Evolutionary conservation across 2,888 invertebrate species (phyloP).

Genomic region (Stramonita haemastoma): DNA sequence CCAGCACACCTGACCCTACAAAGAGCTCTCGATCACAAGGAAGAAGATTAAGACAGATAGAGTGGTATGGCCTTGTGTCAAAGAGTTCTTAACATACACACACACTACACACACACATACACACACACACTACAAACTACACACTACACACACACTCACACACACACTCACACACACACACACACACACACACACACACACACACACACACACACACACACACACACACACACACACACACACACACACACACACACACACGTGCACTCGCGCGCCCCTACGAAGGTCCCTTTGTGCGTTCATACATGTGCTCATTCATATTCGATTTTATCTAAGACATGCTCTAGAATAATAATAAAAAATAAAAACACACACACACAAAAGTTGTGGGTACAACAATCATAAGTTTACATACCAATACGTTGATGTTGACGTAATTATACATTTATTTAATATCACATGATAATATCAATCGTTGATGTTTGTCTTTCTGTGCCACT

Average conservation of each 20-base stretch:
- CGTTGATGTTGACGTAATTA: no score
- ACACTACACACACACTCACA: background rate
- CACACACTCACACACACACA: background rate
- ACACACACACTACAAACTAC: background rate
- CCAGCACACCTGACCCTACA: no score
- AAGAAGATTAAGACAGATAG: no score
- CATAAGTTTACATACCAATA: no score
- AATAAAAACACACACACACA: no score
- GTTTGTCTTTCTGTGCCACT: background rate
- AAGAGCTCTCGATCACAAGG: no score
- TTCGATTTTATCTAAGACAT: no score
- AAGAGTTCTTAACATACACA: no score
- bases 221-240: conserved; percentile 6
- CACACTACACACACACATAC: background rate
- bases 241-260: conserved; percentile 19
- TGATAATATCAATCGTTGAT: background rate
- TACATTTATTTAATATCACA: no score
- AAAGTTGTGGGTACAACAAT: no score
- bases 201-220: background rate
- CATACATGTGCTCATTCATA: background rate
- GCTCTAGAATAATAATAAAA: no score
- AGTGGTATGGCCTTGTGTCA: no score
- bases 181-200: background rate
- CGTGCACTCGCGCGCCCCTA: background rate
- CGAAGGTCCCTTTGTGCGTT: background rate